Evolutionary conservation across 2,113 vertebrate species (phyloP).

Genomic region (Antigone vipio): DNA sequence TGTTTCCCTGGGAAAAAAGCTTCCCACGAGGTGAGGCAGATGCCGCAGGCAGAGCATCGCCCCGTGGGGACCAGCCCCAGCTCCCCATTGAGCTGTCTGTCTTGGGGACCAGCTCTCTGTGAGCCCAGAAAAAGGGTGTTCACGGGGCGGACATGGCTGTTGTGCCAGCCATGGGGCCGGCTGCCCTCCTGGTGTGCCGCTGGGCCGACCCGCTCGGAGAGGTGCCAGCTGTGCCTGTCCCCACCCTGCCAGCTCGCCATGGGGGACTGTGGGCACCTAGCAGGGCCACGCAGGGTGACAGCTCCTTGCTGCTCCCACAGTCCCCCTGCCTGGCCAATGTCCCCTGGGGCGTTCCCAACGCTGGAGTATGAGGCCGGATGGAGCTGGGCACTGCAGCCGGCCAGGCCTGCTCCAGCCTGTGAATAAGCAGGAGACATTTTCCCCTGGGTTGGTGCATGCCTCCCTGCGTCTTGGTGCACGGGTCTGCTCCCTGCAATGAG

Average conservation of each 20-base stretch:
- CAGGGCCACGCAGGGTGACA: neutral
- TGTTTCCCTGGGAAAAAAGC: neutral
- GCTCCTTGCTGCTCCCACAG: neutral
- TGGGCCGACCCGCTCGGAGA: neutral
- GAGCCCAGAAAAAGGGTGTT: neutral
- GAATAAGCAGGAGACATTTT: neutral
- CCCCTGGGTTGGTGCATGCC: neutral
- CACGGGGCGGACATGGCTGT: rapidly evolving
- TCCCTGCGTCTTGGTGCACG: rapidly evolving
- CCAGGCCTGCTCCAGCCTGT: neutral
- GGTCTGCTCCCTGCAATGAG: rapidly evolving
- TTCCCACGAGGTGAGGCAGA: neutral
- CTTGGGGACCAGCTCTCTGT: neutral
- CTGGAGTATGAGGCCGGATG: neutral
- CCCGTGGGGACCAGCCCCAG: neutral
- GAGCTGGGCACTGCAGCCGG: neutral
- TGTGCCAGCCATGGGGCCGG: neutral
- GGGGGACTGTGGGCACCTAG: rapidly evolving
- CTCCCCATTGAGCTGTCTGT: rapidly evolving
- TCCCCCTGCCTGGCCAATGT: neutral
- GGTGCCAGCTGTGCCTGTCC: rapidly evolving
- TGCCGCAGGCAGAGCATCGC: neutral
- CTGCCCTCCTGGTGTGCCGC: rapidly evolving
- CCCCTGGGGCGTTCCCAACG: neutral
- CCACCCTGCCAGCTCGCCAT: neutral